Conservation (phyloP, 2,888 invertebrate genomes). For the Automeris io region DNA sequence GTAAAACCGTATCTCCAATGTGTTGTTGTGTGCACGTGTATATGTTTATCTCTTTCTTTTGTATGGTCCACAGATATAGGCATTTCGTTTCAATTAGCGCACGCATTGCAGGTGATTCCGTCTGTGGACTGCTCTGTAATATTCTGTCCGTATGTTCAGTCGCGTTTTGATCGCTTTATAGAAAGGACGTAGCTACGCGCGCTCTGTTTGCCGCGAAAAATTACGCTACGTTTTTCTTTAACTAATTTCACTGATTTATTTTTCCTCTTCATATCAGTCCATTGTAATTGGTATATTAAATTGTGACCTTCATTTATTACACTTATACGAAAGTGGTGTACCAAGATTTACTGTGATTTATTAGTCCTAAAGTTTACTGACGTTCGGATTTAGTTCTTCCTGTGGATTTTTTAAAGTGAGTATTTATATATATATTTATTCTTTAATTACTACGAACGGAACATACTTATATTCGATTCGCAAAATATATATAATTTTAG, state of each 20-base stretch:
- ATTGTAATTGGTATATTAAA: conserved; percentile 35
- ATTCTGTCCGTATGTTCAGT: conserved; percentile 37
- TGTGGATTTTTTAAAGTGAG: conserved; percentile 9
- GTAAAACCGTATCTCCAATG: conserved; percentile 57
- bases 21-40: conserved; percentile 64
- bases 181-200: conserved; percentile 40
- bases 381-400: conserved; percentile 14
- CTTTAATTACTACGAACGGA: no score
- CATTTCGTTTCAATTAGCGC: conserved; percentile 57
- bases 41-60: conserved; percentile 34
- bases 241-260: conserved; percentile 14
- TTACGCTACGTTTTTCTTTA: conserved; percentile 35
- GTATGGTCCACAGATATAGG: conserved; percentile 13
- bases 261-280: conserved; percentile 2
- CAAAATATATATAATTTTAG: no score
- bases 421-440: conserved; percentile 4
- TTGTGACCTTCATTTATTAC: conserved; percentile 46
- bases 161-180: conserved; percentile 46
- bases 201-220: conserved; percentile 66
- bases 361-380: conserved; percentile 6
- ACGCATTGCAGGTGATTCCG: conserved; percentile 73
- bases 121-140: conserved; percentile 13
- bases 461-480: no score
- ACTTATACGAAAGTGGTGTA: conserved; percentile 9
- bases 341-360: conserved; percentile 17